A percentile compares a stretch with the other conserved stretches of the same genome.
phyloP scores from a whole-genome alignment of 2,797 vertebrate genomes.

The Glossophaga mutica region DNA sequence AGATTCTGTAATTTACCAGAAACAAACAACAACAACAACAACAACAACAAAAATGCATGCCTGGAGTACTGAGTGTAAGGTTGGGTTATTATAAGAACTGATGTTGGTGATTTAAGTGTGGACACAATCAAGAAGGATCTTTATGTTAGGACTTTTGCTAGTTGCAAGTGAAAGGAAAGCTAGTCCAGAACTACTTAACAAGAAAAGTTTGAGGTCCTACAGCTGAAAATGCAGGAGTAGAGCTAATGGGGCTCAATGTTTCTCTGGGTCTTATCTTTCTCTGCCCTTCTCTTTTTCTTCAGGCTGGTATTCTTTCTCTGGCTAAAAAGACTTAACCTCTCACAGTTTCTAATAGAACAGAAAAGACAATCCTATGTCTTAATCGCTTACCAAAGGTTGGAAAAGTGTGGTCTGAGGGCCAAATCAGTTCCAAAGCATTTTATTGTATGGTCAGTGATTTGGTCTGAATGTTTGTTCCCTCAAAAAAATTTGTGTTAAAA shows the following conservation, averaged over 20 bases:
- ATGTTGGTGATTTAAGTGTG: not conserved
- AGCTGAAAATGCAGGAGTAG: not conserved
- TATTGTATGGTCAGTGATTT: not conserved
- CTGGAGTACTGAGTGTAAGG: not conserved
- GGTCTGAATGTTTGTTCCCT: not conserved
- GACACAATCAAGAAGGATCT: not conserved
- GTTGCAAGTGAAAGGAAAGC: not conserved
- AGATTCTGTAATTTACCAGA: not conserved
- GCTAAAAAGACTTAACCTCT: not conserved
- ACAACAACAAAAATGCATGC: not conserved
- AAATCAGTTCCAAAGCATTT: not conserved
- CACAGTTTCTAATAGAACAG: not conserved
- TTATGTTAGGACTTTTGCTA: not conserved
- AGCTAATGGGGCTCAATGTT: not conserved
- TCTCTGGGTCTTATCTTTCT: not conserved
- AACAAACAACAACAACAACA: no score
- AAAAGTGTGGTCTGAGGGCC: not conserved
- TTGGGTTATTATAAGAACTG: not conserved
- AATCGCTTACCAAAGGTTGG: not conserved
- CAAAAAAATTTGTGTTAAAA: not conserved
- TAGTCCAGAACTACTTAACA: not conserved
- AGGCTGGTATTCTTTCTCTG: not conserved
- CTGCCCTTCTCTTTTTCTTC: not conserved
- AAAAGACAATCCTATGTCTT: not conserved
- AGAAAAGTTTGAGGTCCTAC: not conserved